Conservation (phyloP, 2,888 invertebrate genomes). For the Schrankia costaestrigalis region DNA sequence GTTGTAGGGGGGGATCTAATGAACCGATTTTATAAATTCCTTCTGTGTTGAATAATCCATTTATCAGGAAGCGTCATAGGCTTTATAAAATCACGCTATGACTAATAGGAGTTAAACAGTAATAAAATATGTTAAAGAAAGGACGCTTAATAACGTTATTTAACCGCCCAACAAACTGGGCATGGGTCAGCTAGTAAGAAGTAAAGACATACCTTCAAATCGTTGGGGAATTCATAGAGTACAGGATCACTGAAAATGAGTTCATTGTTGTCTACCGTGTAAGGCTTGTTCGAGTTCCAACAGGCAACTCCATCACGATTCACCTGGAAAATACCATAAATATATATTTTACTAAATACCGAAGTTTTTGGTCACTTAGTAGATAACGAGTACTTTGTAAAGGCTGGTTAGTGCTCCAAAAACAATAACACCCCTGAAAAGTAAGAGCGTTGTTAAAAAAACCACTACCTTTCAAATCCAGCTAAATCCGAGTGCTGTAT, state of each 20-base stretch:
- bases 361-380: neutral
- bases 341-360: neutral
- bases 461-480: no score
- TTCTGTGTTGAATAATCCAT: no score
- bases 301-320: slow-evolving; percentile 89
- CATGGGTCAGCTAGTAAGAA: no score
- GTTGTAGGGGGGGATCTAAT: no score
- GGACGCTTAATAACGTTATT: neutral
- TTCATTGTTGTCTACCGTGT: slow-evolving; percentile 83
- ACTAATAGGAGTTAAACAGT: no score
- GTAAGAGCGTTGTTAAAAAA: no score
- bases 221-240: slow-evolving; percentile 88
- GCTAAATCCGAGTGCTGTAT: no score
- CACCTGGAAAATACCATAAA: slow-evolving; percentile 56
- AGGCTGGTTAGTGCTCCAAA: neutral
- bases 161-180: neutral
- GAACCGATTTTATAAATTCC: no score
- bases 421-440: no score
- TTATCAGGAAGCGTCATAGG: no score
- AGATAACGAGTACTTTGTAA: neutral
- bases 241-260: slow-evolving; percentile 85
- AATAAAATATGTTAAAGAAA: neutral
- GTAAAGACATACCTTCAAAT: slow-evolving; percentile 80
- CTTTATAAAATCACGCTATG: no score
- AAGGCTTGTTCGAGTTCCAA: slow-evolving; percentile 87